Evolutionary conservation across 2,888 invertebrate species (phyloP), one percentile per base, ranked within the genome.

Genomic region (Cetonia aurata): DNA sequence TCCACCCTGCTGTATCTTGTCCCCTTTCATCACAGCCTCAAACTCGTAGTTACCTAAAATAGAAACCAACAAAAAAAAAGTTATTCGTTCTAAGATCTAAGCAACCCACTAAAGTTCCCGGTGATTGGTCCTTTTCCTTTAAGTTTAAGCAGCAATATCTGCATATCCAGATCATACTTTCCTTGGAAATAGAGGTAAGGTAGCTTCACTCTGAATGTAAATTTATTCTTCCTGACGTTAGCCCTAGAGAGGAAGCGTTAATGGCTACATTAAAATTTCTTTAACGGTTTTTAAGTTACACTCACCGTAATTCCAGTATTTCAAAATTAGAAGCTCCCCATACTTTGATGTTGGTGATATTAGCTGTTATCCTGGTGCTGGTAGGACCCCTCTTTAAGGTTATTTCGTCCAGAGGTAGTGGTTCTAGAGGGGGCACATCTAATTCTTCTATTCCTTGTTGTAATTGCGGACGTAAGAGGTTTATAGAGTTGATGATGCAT

Each of bases 141-240:
- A 13, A 92, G 85, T 75, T 88, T 86, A 31, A 92, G 82, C 48
- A 92, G 82, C 46, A 92, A 80, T 9, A 92, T 86, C 71, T 89
- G 88, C 77, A 91, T 89, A 78, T 91, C 89, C 84, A 92, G 89
- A 81, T 90, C 88, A 83, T 92, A 92, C 77, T 91, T 89, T 19
- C 91, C 91, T 68, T 86, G 85, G 78, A 91, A 90, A 72, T 87
- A 87, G 68, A 92, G 79, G 67, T 84, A 85, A 0, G 89, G 90
- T 37, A 92, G 84, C 46, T 86, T 80, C 46, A 90, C 85, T 78
- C 88, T 89, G 81, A 91, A 91, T 72, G 88, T 88, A 78, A 91
- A 91, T 73, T 86, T 83, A 75, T 91, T 89, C 76, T 89, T 89
- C 50, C 87, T 86, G 50, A 90, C 79, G 77, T 92, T 88, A 2